phyloP scores from a whole-genome alignment of 2,888 invertebrate species.

The Halictus ligatus region DNA sequence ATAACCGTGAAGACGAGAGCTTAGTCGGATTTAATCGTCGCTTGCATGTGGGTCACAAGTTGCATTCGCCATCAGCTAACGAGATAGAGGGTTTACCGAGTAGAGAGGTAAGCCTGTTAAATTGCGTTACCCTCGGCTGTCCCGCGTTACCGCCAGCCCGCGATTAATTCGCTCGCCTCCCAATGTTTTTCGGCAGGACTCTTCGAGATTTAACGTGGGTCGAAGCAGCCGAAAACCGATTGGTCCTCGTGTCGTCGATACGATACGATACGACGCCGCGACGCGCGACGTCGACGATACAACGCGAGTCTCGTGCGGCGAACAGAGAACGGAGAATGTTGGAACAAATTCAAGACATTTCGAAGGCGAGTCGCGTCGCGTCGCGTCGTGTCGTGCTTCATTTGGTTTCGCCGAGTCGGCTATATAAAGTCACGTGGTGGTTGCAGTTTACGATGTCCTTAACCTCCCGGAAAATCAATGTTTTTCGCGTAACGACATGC shows the following conservation, averaged over 20 bases:
- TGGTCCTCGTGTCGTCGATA: background rate
- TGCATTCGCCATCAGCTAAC: slow-evolving; percentile 78
- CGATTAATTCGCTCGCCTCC: slow-evolving; percentile 5
- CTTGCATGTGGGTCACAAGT: slow-evolving; percentile 83
- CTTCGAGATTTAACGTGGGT: slow-evolving; percentile 60
- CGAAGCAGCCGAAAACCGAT: slow-evolving; percentile 58
- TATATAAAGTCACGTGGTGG: slow-evolving; percentile 67
- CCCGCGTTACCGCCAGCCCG: slow-evolving; percentile 3
- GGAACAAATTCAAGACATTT: slow-evolving; percentile 11
- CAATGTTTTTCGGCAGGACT: slow-evolving; percentile 40
- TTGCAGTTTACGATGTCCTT: slow-evolving; percentile 72
- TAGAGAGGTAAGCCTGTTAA: slow-evolving; percentile 81
- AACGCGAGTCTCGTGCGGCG: background rate
- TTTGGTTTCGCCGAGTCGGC: background rate
- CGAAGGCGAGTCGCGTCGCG: slow-evolving; percentile 22
- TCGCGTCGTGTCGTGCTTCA: background rate
- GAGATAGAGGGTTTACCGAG: slow-evolving; percentile 81
- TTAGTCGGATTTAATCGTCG: slow-evolving; percentile 78
- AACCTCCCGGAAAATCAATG: slow-evolving; percentile 76
- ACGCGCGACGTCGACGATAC: background rate
- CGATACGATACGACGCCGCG: background rate
- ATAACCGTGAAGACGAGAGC: slow-evolving; percentile 42
- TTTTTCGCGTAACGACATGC: slow-evolving; percentile 38
- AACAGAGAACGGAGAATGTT: background rate
- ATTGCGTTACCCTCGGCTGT: slow-evolving; percentile 53